phyloP scores from a whole-genome alignment of 2,113 vertebrate species.

The Leucopternis melanops region DNA sequence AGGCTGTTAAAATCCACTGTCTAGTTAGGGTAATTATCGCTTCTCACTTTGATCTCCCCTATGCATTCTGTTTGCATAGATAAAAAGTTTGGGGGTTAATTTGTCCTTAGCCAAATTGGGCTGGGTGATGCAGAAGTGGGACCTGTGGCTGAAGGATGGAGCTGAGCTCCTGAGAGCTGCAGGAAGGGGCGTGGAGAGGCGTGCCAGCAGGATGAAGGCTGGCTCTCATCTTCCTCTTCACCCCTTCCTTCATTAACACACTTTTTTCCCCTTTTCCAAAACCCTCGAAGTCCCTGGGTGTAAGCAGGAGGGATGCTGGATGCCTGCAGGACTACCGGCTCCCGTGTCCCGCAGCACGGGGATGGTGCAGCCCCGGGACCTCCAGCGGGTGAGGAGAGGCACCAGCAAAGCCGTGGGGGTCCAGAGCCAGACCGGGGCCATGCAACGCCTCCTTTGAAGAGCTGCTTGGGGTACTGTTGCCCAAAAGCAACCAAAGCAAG shows the following conservation, averaged over 20 bases:
- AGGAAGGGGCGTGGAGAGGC: neutral
- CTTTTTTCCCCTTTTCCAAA: neutral
- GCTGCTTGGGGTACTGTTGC: neutral
- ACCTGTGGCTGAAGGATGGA: accelerated
- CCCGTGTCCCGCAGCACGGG: accelerated
- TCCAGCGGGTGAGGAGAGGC: accelerated
- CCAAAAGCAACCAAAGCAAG: neutral
- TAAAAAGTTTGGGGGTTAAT: neutral
- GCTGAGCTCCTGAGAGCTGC: accelerated
- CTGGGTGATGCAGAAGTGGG: neutral
- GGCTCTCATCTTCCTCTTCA: neutral
- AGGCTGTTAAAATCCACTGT: neutral
- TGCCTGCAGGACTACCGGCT: neutral
- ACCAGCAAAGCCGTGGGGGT: neutral
- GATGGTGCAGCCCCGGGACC: neutral
- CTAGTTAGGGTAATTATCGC: neutral
- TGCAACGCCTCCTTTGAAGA: neutral
- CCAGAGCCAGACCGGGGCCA: accelerated
- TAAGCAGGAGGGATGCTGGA: neutral
- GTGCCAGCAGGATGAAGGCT: neutral
- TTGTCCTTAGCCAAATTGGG: neutral
- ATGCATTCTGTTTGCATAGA: neutral
- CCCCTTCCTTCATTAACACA: neutral
- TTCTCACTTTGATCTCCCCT: neutral
- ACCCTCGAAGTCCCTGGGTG: neutral